Evolutionary conservation across 2,797 vertebrate species (phyloP).

Genomic region (Uromys caudimaculatus): DNA sequence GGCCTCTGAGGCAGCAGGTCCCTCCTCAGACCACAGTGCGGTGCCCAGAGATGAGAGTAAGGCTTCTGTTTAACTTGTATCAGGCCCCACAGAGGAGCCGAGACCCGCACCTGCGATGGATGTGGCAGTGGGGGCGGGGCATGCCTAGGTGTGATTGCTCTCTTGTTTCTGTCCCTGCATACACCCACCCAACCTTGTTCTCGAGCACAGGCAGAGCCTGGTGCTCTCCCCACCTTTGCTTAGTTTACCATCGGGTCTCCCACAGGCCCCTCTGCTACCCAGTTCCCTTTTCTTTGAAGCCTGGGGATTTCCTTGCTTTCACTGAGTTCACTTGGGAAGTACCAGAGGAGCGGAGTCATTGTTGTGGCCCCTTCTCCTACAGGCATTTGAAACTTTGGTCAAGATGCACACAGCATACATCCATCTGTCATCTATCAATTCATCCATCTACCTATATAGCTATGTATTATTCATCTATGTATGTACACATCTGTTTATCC

Average conservation of each 20-base stretch:
- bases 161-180: not conserved
- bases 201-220: rapidly evolving
- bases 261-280: not conserved
- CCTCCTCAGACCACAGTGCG: rapidly evolving
- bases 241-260: not conserved
- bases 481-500: not conserved
- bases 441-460: not conserved
- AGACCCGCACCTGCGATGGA: not conserved
- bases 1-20: not conserved
- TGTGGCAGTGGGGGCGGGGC: not conserved
- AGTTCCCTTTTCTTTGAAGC: constrained; percentile 66
- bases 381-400: not conserved
- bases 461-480: not conserved
- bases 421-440: not conserved
- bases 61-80: not conserved
- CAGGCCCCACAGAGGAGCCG: rapidly evolving
- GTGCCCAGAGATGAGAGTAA: rapidly evolving
- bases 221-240: not conserved
- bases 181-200: not conserved
- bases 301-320: constrained; percentile 73
- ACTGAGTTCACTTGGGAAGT: constrained; percentile 58
- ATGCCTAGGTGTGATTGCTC: not conserved
- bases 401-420: not conserved
- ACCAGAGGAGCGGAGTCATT: not conserved
- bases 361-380: not conserved